Base-by-base conservation (phyloP, 2,797 vertebrate species). In the Rhinatrema bivittatum region DNA sequence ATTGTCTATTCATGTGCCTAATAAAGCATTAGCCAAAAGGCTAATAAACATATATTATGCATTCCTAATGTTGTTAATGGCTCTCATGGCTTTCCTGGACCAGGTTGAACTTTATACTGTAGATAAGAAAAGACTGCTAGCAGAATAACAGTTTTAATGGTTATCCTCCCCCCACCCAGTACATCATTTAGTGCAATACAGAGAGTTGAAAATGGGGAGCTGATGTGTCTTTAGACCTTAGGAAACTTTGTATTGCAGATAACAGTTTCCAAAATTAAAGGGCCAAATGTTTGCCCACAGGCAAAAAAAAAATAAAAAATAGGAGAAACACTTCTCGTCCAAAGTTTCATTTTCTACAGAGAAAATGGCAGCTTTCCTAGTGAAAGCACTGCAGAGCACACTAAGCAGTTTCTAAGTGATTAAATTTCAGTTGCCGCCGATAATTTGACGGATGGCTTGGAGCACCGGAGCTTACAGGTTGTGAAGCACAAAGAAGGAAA, bases 401-500 rank as follows among this genome's bases (percentile, higher is more conserved):
- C 19, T 23, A 23, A 34, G 12, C 42, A 37, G 8, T 30, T 68
- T 19, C 45, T 31, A 33, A 9, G 25, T 43, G 30, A 20, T 28
- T 33, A 51, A 21, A 41, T 18, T 46, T 35, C 19, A 29, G 10
- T 16, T 31, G 11, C 14, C 50, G 5, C 10, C 44, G 32, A 36
- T 51, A 48, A 45, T 27, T 36, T 54, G 21, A 27, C 26, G 20
- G 23, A 32, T 30, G 47, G 15, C 29, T 55, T 39, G 36, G 53
- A 42, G 24, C n/a, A 20, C 27, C 24, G 34, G 11, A 32, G 37
- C 17, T 23, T 48, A 48, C 30, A 61, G n/a, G n/a, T n/a, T n/a
- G n/a, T n/a, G n/a, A n/a, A n/a, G 35, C 8, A 40, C 34, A 36
- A 36, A 32, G 56, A 42, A 31, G 17, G 25, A 55, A 37, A 72